Conservation (phyloP, 2,797 vertebrate species). For the Merluccius polli region DNA sequence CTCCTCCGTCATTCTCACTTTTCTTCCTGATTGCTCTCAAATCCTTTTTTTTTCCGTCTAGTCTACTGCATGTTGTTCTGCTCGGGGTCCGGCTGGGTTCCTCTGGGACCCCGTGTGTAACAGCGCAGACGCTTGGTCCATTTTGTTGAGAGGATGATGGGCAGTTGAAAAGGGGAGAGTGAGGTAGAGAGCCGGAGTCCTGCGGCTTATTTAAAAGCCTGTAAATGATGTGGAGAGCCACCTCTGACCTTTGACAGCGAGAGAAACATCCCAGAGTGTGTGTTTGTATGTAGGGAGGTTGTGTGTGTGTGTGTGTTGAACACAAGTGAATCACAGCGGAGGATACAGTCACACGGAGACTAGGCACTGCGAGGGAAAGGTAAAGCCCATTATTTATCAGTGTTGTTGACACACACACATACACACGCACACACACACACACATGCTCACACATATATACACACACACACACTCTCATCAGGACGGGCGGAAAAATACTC, state of each 20-base stretch:
- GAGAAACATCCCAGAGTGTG: slow-evolving; percentile 73
- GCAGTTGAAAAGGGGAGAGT: slow-evolving; percentile 72
- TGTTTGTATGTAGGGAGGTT: slow-evolving; percentile 13
- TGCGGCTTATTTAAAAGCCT: slow-evolving; percentile 84
- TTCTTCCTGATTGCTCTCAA: background rate
- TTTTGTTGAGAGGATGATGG: slow-evolving; percentile 69
- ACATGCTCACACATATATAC: background rate
- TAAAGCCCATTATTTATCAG: slow-evolving; percentile 68
- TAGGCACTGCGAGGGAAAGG: slow-evolving; percentile 50
- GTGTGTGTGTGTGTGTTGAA: slow-evolving; percentile 30
- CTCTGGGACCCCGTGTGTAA: background rate
- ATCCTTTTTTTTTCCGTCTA: slow-evolving; percentile 9
- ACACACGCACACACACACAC: slow-evolving; percentile 28
- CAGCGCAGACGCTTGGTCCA: background rate
- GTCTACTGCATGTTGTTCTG: slow-evolving; percentile 14
- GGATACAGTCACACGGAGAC: slow-evolving; percentile 61
- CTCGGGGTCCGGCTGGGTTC: background rate
- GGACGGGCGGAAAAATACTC: background rate
- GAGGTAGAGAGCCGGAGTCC: slow-evolving; percentile 66
- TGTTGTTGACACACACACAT: slow-evolving; percentile 45
- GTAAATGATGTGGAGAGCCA: slow-evolving; percentile 86
- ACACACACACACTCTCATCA: background rate
- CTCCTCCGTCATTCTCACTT: background rate
- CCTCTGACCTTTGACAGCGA: slow-evolving; percentile 88
- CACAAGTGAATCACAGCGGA: slow-evolving; percentile 71